Evolutionary conservation across 2,797 vertebrate species (phyloP).

Genomic region (Gymnothorax javanicus): DNA sequence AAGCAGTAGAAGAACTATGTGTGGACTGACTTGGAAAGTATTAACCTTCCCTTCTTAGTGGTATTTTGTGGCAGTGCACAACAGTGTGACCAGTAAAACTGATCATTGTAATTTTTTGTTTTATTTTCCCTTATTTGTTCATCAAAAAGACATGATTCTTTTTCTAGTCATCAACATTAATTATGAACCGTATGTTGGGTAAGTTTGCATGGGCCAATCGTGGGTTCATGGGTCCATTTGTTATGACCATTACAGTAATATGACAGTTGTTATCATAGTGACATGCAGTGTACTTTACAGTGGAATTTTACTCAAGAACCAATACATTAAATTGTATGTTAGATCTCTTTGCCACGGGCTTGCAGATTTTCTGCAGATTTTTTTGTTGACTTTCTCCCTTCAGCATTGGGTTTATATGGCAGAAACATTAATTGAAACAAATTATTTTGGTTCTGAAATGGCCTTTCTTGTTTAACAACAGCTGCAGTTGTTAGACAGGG

Average conservation of each 20-base stretch:
- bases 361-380: neutral
- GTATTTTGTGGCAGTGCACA: neutral
- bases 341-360: too few species aligned
- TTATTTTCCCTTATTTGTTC: neutral
- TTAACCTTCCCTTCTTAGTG: neutral
- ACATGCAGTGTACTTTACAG: too few species aligned
- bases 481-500: neutral
- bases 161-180: neutral
- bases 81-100: neutral
- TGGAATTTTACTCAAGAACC: too few species aligned
- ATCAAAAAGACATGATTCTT: neutral
- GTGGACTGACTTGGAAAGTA: neutral
- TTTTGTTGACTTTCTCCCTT: neutral
- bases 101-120: neutral
- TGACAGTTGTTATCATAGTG: neutral
- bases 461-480: neutral
- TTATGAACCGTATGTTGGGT: neutral
- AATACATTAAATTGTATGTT: too few species aligned
- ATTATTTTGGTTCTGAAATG: neutral
- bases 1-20: neutral
- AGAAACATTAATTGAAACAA: neutral
- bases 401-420: neutral
- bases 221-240: neutral
- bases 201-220: neutral
- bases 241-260: neutral